Conservation (phyloP, 1,140 invertebrate genomes). For the Bombus superbus region DNA sequence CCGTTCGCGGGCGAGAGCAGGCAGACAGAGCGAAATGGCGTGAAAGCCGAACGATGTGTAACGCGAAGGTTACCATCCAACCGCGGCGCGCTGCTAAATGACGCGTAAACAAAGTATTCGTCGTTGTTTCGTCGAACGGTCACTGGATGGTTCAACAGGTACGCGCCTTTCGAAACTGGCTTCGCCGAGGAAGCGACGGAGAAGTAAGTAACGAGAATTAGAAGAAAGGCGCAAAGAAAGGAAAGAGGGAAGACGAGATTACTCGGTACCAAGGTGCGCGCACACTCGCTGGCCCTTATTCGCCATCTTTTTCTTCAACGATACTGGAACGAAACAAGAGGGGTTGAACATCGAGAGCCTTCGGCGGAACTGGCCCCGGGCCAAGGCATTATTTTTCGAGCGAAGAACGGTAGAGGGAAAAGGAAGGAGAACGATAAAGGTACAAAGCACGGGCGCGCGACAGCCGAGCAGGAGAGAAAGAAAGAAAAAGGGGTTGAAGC, state of each 20-base stretch:
- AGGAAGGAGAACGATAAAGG: background rate
- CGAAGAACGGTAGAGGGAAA: background rate
- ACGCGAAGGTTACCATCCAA: background rate
- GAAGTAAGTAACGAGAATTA: background rate
- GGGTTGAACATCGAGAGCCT: conserved; percentile 45
- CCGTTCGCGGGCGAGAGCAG: background rate
- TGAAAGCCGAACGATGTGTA: background rate
- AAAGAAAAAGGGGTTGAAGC: background rate
- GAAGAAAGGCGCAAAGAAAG: background rate
- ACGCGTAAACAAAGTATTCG: conserved; percentile 43
- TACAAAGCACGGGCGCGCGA: conserved; percentile 13
- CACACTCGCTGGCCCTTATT: background rate
- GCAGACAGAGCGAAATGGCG: background rate
- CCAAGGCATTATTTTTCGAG: conserved; percentile 67
- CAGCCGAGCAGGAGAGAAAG: background rate
- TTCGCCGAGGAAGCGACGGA: background rate
- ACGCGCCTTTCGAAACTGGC: conserved; percentile 1
- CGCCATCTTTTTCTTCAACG: conserved; percentile 11
- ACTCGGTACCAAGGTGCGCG: background rate
- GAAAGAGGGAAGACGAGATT: background rate
- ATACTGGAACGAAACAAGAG: conserved; percentile 21
- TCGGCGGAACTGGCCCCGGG: conserved; percentile 60
- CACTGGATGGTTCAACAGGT: conserved; percentile 63
- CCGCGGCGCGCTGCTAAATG: background rate
- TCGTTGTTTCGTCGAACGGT: conserved; percentile 64